A percentile compares a stretch with the other conserved stretches of the same genome.
These are phyloP conservation scores for Leucophenga montana DNA, from an alignment of 2,888 invertebrate genomes.

Conservation along the genomic window DNA sequence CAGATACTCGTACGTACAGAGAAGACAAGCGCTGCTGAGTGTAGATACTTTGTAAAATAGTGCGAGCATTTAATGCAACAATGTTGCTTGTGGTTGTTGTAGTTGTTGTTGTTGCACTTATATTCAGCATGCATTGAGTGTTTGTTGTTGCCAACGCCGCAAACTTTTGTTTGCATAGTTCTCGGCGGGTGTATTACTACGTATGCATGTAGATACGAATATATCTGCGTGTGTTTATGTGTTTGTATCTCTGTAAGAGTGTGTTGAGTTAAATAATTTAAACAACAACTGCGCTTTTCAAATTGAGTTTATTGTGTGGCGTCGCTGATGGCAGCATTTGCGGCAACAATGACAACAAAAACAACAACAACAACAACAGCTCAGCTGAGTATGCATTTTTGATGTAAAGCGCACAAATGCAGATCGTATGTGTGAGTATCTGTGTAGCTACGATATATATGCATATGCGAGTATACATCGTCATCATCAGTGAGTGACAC, in stretches of 20 bases:
- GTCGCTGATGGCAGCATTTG: constrained; percentile 51
- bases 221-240: not conserved
- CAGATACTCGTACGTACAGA: not conserved
- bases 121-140: not conserved
- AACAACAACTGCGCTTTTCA: constrained; percentile 60
- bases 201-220: not conserved
- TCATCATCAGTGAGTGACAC: constrained; percentile 46
- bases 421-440: constrained; percentile 3
- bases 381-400: constrained; percentile 39
- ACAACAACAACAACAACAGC: constrained; percentile 34
- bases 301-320: constrained; percentile 59
- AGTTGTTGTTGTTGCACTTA: not conserved
- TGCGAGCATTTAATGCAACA: constrained; percentile 4
- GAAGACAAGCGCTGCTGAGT: not conserved
- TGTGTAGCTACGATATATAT: no score
- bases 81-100: constrained; percentile 13
- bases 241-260: not conserved
- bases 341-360: constrained; percentile 42
- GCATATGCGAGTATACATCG: not conserved
- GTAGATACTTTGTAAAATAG: not conserved
- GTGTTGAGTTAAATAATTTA: constrained; percentile 59
- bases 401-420: constrained; percentile 31
- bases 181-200: not conserved
- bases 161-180: constrained; percentile 5
- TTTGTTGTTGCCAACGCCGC: not conserved